These are phyloP conservation scores for Ctenicera cuprea DNA, from an alignment of 2,888 invertebrate genomes.

Conservation along the genomic window DNA sequence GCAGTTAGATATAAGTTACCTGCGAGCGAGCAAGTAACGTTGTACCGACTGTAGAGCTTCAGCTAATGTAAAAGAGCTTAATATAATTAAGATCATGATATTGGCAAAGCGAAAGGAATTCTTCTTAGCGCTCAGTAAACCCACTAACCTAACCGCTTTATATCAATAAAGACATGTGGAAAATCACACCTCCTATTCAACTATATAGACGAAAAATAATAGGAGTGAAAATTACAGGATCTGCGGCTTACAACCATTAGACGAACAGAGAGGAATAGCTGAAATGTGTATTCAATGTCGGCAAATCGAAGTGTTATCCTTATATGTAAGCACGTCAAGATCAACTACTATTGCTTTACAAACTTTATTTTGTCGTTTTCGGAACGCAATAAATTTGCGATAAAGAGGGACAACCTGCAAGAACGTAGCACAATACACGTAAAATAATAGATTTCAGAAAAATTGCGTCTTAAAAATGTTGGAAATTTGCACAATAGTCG, in stretches of 20 bases:
- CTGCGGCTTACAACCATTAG: neutral
- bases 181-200: slow-evolving; percentile 17
- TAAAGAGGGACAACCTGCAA: neutral
- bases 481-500: neutral
- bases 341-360: slow-evolving; percentile 32
- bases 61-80: slow-evolving; percentile 1
- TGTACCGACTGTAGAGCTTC: slow-evolving; percentile 10
- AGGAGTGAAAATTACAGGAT: neutral
- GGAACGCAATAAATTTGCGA: slow-evolving; percentile 11
- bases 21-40: slow-evolving; percentile 2
- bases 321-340: slow-evolving; percentile 37
- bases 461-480: slow-evolving; percentile 9
- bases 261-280: neutral
- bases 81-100: slow-evolving; percentile 15
- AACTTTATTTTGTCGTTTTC: slow-evolving; percentile 31
- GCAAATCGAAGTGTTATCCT: slow-evolving; percentile 23
- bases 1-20: no score
- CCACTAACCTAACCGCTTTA: neutral
- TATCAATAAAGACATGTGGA: slow-evolving; percentile 5
- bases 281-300: neutral
- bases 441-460: neutral
- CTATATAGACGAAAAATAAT: neutral
- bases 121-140: neutral
- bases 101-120: neutral
- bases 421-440: neutral